A percentile compares a stretch with the other conserved stretches of the same genome.
Evolutionary conservation across 2,888 invertebrate genomes (phyloP).

Genomic region (Amphipoea oculea): DNA sequence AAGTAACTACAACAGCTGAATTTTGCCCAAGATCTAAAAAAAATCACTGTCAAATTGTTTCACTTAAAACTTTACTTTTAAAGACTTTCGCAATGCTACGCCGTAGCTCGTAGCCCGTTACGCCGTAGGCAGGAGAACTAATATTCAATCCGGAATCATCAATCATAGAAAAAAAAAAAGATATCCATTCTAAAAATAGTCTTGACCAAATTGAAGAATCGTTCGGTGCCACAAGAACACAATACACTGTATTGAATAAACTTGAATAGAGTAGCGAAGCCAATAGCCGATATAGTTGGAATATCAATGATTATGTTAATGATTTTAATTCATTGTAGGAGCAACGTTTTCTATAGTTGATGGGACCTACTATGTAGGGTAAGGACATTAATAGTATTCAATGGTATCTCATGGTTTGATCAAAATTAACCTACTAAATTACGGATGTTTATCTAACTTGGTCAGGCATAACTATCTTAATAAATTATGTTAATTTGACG

Average conservation of each 20-base stretch:
- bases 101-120: constrained; percentile 24
- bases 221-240: constrained; percentile 31
- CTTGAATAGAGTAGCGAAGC: constrained; percentile 43
- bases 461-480: constrained; percentile 54
- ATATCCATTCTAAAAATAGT: constrained; percentile 17
- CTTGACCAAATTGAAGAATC: constrained; percentile 33
- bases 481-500: constrained; percentile 37
- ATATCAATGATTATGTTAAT: constrained; percentile 57
- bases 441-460: constrained; percentile 62
- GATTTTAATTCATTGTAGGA: constrained; percentile 52
- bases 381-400: constrained; percentile 58
- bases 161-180: constrained; percentile 1
- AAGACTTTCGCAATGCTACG: constrained; percentile 9
- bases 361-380: constrained; percentile 56
- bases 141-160: constrained; percentile 6
- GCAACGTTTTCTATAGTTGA: constrained; percentile 43
- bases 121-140: constrained; percentile 20
- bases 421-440: constrained; percentile 59
- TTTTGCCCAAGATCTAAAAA: background rate
- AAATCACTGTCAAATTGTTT: background rate
- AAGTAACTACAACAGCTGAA: background rate
- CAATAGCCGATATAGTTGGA: constrained; percentile 46
- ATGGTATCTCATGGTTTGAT: constrained; percentile 61
- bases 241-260: constrained; percentile 40
- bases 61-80: background rate